phyloP scores from a whole-genome alignment of 2,113 vertebrate species.

The Anarhynchus alexandrinus region DNA sequence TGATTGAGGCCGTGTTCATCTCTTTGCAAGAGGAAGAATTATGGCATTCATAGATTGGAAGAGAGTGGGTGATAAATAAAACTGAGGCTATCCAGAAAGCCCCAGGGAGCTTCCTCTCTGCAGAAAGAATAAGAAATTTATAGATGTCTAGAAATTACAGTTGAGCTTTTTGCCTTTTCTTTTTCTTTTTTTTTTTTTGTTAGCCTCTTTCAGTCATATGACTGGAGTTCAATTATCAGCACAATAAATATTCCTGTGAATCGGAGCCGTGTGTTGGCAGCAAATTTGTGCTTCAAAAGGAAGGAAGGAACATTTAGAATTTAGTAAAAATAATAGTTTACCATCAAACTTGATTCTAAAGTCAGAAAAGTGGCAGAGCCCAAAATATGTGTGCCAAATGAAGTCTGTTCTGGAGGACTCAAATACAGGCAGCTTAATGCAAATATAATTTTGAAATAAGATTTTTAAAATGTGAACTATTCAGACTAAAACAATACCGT shows the following conservation, averaged over 20 bases:
- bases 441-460: not conserved
- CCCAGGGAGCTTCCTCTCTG: constrained; percentile 67
- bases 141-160: constrained; percentile 75
- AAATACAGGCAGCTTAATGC: not conserved
- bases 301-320: constrained; percentile 57
- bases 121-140: constrained; percentile 74
- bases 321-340: constrained; percentile 55
- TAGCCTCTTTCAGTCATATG: constrained; percentile 63
- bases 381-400: not conserved
- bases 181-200: constrained; percentile 6
- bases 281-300: constrained; percentile 62
- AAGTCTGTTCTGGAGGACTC: not conserved
- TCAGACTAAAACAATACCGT: not conserved
- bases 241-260: constrained; percentile 76
- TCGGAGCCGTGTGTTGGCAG: constrained; percentile 66
- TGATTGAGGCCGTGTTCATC: constrained; percentile 45
- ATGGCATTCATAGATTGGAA: constrained; percentile 61
- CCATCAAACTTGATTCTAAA: not conserved
- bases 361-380: constrained; percentile 3
- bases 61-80: constrained; percentile 68
- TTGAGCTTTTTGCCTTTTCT: constrained; percentile 66
- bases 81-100: constrained; percentile 65
- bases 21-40: constrained; percentile 56
- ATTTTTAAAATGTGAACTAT: constrained; percentile 15
- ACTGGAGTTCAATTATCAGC: constrained; percentile 76